Evolutionary conservation across 2,888 invertebrate species (phyloP), one percentile per base, ranked within the genome.

Genomic region (Eubasilissa splendida): DNA sequence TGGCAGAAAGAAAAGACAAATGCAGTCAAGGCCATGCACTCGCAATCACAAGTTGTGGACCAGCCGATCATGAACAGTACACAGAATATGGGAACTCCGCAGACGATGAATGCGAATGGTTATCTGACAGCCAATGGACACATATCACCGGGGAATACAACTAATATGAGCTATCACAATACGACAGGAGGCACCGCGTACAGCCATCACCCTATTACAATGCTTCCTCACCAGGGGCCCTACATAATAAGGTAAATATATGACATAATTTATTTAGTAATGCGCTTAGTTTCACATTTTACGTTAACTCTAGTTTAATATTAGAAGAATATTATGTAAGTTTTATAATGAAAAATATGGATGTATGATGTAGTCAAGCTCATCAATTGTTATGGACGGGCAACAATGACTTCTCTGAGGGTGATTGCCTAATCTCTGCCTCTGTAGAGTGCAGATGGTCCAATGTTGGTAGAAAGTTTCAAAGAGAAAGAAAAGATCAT

Each of bases 1-100:
- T 98, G 97, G 97, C 96, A 97, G 88, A 95, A 94, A 87, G 96
- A 96, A 88, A 96, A 96, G 89, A 96, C 96, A 0, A 96, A 95
- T 85, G 93, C 96, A 76, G 95, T 96, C 53, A 94, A 93, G 85
- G 94, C 94, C 9, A 87, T 92, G 80, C 83, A 84, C 75, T 81
- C 81, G 2, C 82, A 82, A 70, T 80, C 83, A 10, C 84, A 84
- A 65, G 59, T 76, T 1, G 4, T 71, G 11, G 82, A 82, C 12
- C 84, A 81, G 54, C 79, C 82, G 5, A 76, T 82, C 10, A 58
- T 87, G 78, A 89, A 86, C 85, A 85, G 85, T 73, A 88, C 85
- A 79, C 85, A 78, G 84, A 85, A 66, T 76, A 86, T 84, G 53
- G 85, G 86, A 0, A 85, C 85, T 0, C 77, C 77, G 42, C 86